Evolutionary conservation across 1,140 invertebrate species (phyloP).

Genomic region (Leucophenga varia): DNA sequence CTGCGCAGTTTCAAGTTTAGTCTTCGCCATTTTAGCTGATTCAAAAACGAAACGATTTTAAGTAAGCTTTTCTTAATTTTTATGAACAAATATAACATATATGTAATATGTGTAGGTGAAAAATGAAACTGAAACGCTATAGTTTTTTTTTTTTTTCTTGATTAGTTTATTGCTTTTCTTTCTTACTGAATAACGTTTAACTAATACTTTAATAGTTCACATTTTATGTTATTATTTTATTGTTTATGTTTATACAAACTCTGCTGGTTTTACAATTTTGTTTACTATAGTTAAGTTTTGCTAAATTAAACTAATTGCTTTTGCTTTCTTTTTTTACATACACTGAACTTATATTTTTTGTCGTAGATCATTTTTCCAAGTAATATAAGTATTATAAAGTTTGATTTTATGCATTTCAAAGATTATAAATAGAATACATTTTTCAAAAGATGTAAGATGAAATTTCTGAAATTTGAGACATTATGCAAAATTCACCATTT

Average conservation of each 20-base stretch:
- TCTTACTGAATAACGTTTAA: constrained; percentile 51
- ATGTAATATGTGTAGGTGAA: neutral
- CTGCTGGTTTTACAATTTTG: too few species aligned
- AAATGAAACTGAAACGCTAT: constrained; percentile 25
- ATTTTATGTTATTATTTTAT: constrained; percentile 27
- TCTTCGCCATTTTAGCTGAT: neutral
- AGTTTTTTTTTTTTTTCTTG: constrained; percentile 20
- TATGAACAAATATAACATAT: too few species aligned
- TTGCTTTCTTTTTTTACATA: constrained; percentile 21
- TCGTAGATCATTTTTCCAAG: too few species aligned
- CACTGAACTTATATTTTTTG: too few species aligned
- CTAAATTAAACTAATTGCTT: too few species aligned
- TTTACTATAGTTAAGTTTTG: constrained; percentile 26
- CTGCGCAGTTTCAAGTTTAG: constrained; percentile 7
- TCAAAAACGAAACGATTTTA: constrained; percentile 18
- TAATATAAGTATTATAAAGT: too few species aligned
- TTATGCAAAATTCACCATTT: too few species aligned
- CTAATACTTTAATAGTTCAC: constrained; percentile 47
- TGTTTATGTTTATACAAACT: constrained; percentile 29
- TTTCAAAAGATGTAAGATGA: too few species aligned
- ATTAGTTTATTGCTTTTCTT: constrained; percentile 2
- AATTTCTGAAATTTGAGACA: too few species aligned
- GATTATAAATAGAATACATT: too few species aligned
- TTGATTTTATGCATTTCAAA: too few species aligned
- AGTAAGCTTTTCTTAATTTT: too few species aligned